Evolutionary conservation across 2,888 invertebrate species (phyloP).

Genomic region (Mylabris sibirica): DNA sequence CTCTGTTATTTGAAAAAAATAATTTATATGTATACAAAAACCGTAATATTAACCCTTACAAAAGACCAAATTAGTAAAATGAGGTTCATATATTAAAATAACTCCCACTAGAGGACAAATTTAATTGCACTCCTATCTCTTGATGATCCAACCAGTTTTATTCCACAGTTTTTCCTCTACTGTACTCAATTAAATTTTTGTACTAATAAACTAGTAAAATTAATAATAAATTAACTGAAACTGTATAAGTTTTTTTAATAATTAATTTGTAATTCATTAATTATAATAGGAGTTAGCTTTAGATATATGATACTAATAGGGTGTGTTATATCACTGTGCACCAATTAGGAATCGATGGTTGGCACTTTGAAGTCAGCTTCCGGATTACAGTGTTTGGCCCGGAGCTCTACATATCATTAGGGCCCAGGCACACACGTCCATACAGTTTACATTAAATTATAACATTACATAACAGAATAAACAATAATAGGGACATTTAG

Average conservation of each 20-base stretch:
- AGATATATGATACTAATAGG: no score
- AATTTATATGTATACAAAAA: neutral
- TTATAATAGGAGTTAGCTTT: slow-evolving; percentile 14
- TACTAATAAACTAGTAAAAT: neutral
- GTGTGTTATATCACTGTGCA: slow-evolving; percentile 25
- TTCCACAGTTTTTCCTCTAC: neutral
- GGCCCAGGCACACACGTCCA: slow-evolving; percentile 15
- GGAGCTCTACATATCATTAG: slow-evolving; percentile 24
- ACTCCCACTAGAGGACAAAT: neutral
- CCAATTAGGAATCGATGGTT: slow-evolving; percentile 23
- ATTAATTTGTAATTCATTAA: no score
- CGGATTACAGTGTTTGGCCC: slow-evolving; percentile 33
- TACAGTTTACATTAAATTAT: neutral
- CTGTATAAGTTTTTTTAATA: neutral
- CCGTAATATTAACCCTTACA: neutral
- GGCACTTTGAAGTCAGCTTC: slow-evolving; percentile 30
- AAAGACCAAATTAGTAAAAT: neutral
- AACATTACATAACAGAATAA: no score
- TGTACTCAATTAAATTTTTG: neutral
- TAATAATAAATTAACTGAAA: neutral
- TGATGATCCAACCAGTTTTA: neutral
- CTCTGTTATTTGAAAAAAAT: neutral
- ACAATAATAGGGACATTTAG: no score
- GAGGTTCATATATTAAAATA: neutral
- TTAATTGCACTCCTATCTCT: slow-evolving; percentile 1